Conservation (phyloP, 1,140 invertebrate species). For the Melipona quadrifasciata region DNA sequence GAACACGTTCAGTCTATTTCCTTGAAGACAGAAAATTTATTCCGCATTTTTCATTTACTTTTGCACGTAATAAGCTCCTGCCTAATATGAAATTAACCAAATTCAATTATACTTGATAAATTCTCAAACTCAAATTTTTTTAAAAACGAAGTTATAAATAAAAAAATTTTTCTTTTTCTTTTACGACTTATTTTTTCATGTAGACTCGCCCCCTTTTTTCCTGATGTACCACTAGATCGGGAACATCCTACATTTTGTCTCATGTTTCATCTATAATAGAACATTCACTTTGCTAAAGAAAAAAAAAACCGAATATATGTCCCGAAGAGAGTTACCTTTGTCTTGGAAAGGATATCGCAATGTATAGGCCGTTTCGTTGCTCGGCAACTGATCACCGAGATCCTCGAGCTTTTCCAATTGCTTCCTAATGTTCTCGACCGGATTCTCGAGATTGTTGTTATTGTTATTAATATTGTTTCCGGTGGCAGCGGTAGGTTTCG, state of each 20-base stretch:
- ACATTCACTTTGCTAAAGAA: neutral
- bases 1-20: no score
- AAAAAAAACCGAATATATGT: neutral
- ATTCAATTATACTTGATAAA: no score
- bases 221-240: no score
- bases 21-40: no score
- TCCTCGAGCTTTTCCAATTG: constrained; percentile 90
- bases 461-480: constrained; percentile 59
- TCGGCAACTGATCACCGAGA: constrained; percentile 89
- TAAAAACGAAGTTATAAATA: no score
- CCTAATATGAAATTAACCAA: no score
- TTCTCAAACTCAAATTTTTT: no score
- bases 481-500: constrained; percentile 78
- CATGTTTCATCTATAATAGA: no score
- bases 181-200: no score
- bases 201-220: no score
- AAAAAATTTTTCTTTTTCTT: no score
- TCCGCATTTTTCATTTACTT: neutral
- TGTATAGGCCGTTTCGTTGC: constrained; percentile 87
- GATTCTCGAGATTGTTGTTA: constrained; percentile 84
- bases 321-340: constrained; percentile 80
- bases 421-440: constrained; percentile 88
- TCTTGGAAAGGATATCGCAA: constrained; percentile 89
- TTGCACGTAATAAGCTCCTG: neutral
- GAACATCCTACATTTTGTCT: no score